Conservation (phyloP, 2,888 invertebrate species). For the Stramonita haemastoma region DNA sequence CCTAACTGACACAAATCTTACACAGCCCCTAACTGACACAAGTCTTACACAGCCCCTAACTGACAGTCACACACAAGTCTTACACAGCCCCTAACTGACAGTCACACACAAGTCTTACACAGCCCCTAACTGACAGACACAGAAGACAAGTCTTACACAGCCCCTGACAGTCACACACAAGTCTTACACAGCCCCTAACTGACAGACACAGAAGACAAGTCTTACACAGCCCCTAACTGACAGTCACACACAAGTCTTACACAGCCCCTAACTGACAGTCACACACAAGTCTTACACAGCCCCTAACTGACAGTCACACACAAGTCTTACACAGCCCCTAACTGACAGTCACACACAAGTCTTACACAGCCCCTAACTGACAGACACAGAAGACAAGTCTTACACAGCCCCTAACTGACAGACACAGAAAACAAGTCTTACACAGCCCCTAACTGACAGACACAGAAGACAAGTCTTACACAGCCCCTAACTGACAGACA, state of each 20-base stretch:
- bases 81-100: neutral
- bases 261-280: neutral
- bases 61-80: neutral
- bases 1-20: neutral
- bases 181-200: neutral
- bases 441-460: neutral
- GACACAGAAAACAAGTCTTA: neutral
- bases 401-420: neutral
- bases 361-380: slow-evolving; percentile 1
- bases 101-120: neutral
- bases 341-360: neutral
- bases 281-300: neutral
- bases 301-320: neutral
- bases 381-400: neutral
- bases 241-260: neutral
- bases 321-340: neutral
- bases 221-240: slow-evolving; percentile 1
- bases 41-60: neutral
- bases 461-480: neutral
- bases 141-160: neutral
- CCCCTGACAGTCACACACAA: neutral
- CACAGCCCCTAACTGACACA: too few relatives aligned
- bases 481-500: neutral
- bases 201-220: neutral
- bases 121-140: neutral